Conservation (phyloP, 2,888 invertebrate species). For the Lasius platythorax region DNA sequence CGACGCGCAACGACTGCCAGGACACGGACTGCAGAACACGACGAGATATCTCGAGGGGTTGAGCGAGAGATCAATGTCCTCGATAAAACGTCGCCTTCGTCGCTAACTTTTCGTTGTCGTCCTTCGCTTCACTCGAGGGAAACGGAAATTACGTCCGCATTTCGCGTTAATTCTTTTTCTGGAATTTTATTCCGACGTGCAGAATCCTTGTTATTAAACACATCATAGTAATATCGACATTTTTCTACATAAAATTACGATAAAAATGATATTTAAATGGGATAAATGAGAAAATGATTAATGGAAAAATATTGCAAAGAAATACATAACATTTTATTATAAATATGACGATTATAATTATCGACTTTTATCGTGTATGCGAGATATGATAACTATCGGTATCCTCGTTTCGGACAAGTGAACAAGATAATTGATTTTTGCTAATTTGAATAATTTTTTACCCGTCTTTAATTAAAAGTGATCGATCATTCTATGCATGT, state of each 20-base stretch:
- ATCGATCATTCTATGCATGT: neutral
- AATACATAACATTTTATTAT: neutral
- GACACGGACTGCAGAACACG: conserved; percentile 53
- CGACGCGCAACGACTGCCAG: conserved; percentile 57
- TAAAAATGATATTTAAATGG: neutral
- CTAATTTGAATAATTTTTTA: neutral
- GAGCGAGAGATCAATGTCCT: conserved; percentile 64
- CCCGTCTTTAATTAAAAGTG: neutral
- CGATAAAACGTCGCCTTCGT: conserved; percentile 70
- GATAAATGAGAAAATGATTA: neutral
- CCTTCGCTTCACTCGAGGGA: neutral
- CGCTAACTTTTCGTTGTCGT: conserved; percentile 46
- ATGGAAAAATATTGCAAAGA: neutral
- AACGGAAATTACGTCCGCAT: conserved; percentile 18
- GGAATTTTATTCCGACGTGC: neutral
- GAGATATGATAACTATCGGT: neutral
- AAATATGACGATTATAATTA: neutral
- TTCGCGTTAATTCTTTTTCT: conserved; percentile 13
- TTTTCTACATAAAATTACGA: neutral
- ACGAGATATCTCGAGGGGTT: conserved; percentile 58
- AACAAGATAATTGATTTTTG: neutral
- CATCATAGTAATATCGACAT: neutral
- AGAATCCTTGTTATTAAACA: neutral
- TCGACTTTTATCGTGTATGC: neutral
- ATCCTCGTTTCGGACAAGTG: neutral